phyloP scores from a whole-genome alignment of 2,888 invertebrate genomes.

The Torymus texanus region DNA sequence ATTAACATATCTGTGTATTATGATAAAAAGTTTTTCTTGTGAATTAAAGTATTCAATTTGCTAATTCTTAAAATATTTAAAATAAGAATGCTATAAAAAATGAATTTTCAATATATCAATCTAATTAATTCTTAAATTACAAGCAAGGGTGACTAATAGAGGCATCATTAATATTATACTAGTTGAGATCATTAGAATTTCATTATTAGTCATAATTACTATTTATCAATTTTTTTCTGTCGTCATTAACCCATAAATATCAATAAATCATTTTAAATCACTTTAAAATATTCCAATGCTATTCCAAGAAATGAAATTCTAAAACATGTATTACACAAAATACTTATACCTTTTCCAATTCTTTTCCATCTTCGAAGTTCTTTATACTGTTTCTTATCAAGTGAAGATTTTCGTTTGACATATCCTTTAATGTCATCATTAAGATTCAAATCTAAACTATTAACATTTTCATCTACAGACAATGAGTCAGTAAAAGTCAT shows the following conservation, averaged over 20 bases:
- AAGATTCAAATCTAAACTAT: constrained; percentile 55
- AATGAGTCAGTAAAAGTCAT: constrained; percentile 27
- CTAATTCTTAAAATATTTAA: constrained; percentile 1
- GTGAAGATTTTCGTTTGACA: constrained; percentile 49
- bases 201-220: no score
- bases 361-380: constrained; percentile 67
- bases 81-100: background rate
- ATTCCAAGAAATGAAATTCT: background rate
- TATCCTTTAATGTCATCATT: constrained; percentile 38
- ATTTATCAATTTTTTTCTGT: no score
- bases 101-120: no score
- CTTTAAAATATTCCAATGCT: background rate
- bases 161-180: no score
- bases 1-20: constrained; percentile 12
- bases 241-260: no score
- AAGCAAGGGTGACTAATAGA: no score
- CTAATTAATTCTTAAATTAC: no score
- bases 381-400: constrained; percentile 64
- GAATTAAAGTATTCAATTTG: background rate
- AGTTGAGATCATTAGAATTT: no score
- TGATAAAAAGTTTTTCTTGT: background rate
- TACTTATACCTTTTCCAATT: constrained; percentile 62
- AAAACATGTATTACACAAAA: constrained; percentile 2
- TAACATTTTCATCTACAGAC: constrained; percentile 39
- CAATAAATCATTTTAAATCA: background rate